Conservation (phyloP, 2,797 vertebrate genomes). For the Neosalanx taihuensis region DNA sequence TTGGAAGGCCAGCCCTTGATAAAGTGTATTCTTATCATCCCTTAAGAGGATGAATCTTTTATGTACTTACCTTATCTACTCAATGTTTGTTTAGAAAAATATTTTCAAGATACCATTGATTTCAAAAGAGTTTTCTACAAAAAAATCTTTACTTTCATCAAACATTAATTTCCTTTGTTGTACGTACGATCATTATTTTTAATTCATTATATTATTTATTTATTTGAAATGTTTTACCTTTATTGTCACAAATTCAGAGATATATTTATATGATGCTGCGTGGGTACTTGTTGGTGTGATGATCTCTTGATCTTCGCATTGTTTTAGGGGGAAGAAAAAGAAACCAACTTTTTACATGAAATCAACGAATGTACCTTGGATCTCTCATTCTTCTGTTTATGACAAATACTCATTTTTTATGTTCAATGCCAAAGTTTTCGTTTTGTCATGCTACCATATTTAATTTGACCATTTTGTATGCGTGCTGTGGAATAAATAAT, state of each 20-base stretch:
- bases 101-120: conserved; percentile 5
- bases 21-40: conserved; percentile 19
- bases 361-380: conserved; percentile 28
- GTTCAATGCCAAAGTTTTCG: conserved; percentile 74
- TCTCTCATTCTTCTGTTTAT: conserved; percentile 36
- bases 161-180: conserved; percentile 65
- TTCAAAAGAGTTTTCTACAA: conserved; percentile 10
- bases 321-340: conserved; percentile 39
- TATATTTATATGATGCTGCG: conserved; percentile 74
- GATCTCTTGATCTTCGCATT: conserved; percentile 40
- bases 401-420: conserved; percentile 56
- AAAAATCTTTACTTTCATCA: conserved; percentile 61
- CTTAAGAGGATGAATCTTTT: conserved; percentile 34
- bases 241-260: conserved; percentile 68
- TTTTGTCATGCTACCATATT: conserved; percentile 61
- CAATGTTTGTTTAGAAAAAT: background rate
- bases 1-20: conserved; percentile 36
- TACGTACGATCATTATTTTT: conserved; percentile 69
- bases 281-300: conserved; percentile 43
- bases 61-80: conserved; percentile 39
- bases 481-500: conserved; percentile 62
- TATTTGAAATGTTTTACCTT: conserved; percentile 59
- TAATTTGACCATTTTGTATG: conserved; percentile 51
- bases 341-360: conserved; percentile 43
- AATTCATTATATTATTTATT: conserved; percentile 73